These are phyloP conservation scores for Dendrophyllia cribrosa DNA, from an alignment of 64 coral and sea anemone genomes.

Conservation along the genomic window DNA sequence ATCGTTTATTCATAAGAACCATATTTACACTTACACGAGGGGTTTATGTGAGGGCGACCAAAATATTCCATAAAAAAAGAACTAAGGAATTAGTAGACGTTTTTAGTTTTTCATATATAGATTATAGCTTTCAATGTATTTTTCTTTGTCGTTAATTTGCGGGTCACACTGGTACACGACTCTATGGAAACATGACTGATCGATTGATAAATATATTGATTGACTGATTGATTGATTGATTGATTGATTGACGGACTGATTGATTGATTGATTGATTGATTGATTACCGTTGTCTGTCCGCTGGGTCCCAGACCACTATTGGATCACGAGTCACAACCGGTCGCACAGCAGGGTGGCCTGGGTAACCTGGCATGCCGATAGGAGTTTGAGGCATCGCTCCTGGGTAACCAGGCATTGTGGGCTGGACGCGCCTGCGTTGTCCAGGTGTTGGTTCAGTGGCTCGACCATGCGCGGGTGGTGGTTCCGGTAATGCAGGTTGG, in stretches of 20 bases:
- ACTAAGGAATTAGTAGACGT: no score
- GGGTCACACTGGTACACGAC: no score
- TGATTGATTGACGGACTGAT: not conserved
- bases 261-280: not conserved
- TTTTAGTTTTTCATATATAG: no score
- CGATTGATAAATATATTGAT: not conserved
- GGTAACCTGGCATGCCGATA: constrained; percentile 75
- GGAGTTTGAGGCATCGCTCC: constrained; percentile 55
- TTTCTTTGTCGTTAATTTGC: no score
- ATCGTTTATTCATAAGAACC: no score
- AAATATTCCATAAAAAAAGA: no score
- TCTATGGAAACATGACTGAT: not conserved
- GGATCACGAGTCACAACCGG: constrained; percentile 94
- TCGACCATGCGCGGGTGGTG: constrained; percentile 91
- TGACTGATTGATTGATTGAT: not conserved
- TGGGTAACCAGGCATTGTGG: constrained; percentile 65
- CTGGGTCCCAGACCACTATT: constrained; percentile 95
- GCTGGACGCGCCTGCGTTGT: constrained; percentile 75
- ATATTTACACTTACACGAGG: no score
- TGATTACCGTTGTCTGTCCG: constrained; percentile 89
- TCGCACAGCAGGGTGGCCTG: constrained; percentile 74
- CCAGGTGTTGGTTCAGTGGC: constrained; percentile 91
- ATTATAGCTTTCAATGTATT: no score
- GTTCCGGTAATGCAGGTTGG: constrained; percentile 89
- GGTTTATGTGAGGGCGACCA: no score